These are phyloP conservation scores for Mycetomoellerius zeteki DNA, from an alignment of 1,140 invertebrate genomes.

Conservation along the genomic window DNA sequence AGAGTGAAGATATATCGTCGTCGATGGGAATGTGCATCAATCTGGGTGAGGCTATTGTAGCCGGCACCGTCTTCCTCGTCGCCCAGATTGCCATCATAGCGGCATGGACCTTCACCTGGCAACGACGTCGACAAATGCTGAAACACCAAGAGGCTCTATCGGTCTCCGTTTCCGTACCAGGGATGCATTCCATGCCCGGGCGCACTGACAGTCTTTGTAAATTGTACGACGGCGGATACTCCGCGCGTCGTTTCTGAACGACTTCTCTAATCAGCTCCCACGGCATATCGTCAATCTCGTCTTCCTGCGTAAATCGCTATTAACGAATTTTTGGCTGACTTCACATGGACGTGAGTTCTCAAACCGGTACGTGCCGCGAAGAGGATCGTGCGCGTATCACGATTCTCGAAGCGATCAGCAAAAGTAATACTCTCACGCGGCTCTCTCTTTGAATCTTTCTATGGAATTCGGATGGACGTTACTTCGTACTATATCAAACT, in stretches of 20 bases:
- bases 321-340: conserved; percentile 31
- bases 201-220: conserved; percentile 94
- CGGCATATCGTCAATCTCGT: conserved; percentile 53
- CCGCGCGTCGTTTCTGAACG: conserved; percentile 92
- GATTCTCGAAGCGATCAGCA: conserved; percentile 6
- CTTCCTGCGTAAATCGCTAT: conserved; percentile 51
- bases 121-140: conserved; percentile 90
- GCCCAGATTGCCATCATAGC: conserved; percentile 94
- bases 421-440: conserved; percentile 15
- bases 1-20: conserved; percentile 88
- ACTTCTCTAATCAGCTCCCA: conserved; percentile 16
- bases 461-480: conserved; percentile 26
- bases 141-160: conserved; percentile 88
- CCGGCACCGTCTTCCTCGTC: conserved; percentile 93
- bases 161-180: conserved; percentile 87
- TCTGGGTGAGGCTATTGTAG: conserved; percentile 92
- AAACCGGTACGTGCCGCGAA: not conserved
- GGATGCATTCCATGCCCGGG: conserved; percentile 87
- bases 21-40: conserved; percentile 91
- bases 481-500: conserved; percentile 49
- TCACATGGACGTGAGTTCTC: conserved; percentile 42
- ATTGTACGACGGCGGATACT: conserved; percentile 94
- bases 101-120: conserved; percentile 94
- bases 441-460: conserved; percentile 38
- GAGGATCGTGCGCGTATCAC: conserved; percentile 5